Base-by-base conservation (phyloP, 2,797 vertebrate species). In the Mergus octosetaceus region DNA sequence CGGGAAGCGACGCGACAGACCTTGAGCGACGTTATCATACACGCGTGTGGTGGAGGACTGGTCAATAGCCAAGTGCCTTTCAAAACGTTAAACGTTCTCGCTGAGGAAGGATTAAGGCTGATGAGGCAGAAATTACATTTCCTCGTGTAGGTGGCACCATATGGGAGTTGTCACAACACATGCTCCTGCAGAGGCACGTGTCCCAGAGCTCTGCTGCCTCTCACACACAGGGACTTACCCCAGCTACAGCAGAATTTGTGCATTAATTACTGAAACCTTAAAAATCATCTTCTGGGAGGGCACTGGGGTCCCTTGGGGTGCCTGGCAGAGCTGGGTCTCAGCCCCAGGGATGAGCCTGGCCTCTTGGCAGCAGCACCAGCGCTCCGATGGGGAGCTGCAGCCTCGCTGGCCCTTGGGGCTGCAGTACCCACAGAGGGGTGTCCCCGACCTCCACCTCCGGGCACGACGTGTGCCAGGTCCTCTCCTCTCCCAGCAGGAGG, bases 121-220 rank as follows among this genome's bases (percentile, higher is more conserved):
- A 87, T 62, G 54, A 76, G 77, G 74, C 73, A 91, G 82, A 80
- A 93, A 87, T 73, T 19, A 32, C 73, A 69, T 56, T 64, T 85
- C 85, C 77, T 68, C 41, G 12, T 4, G 89, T 68, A 83, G 91
- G 91, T 87, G 89, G 94, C 32, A 80, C 72, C 85, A 89, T 65
- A 84, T 39, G 78, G 92, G 70, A 89, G 54, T 3, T 87, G 92
- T 86, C 91, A 91, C 82, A 89, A 93, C 89, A 91, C 69, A 68
- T 11, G 88, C 54, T 86, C 85, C 68, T 41, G 77, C 72, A 72
- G 81, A 75, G 19, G 85, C 64, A 47, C 57, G 2, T 12, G 86
- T 66, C 88, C 89, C 69, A 10, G 57, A 45, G 76, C 71, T 36
- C n/a, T 6, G 3, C 34, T 76, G 88, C 56, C 78, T 93, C 60